Conservation (phyloP, 1,140 invertebrate species). For the Calosoma granatense region DNA sequence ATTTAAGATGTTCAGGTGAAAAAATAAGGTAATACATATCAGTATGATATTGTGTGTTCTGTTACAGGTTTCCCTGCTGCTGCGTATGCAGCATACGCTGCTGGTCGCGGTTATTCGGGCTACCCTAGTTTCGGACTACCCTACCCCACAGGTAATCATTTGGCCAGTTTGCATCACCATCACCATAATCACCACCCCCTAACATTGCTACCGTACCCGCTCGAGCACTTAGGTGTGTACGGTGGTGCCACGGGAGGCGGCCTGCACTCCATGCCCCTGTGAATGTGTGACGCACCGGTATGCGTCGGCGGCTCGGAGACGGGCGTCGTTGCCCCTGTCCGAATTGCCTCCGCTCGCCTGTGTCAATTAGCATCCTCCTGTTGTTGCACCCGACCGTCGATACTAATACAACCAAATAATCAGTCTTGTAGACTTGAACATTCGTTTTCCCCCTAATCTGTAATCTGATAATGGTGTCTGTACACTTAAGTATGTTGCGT, state of each 20-base stretch:
- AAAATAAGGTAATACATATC: too few relatives aligned
- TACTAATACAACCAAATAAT: too few relatives aligned
- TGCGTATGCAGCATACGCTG: slow-evolving; percentile 86
- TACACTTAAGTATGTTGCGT: too few relatives aligned
- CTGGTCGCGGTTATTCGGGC: slow-evolving; percentile 86
- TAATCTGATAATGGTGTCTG: too few relatives aligned
- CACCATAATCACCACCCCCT: slow-evolving; percentile 37
- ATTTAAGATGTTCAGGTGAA: too few relatives aligned
- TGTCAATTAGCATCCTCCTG: too few relatives aligned
- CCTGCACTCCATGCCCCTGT: slow-evolving; percentile 73
- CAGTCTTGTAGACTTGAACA: too few relatives aligned
- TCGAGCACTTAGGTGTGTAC: slow-evolving; percentile 51
- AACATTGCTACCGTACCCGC: slow-evolving; percentile 49
- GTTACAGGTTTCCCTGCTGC: slow-evolving; percentile 81
- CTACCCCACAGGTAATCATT: slow-evolving; percentile 90
- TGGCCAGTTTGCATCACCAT: slow-evolving; percentile 55
- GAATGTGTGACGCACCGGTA: slow-evolving; percentile 37
- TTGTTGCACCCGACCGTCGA: too few relatives aligned
- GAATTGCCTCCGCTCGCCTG: slow-evolving; percentile 15
- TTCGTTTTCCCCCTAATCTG: too few relatives aligned
- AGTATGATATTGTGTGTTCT: slow-evolving; percentile 31
- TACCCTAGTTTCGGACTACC: slow-evolving; percentile 94
- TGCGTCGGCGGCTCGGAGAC: neutral
- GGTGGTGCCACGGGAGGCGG: slow-evolving; percentile 34
- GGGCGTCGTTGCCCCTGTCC: slow-evolving; percentile 23